Base-by-base conservation (phyloP, 2,113 vertebrate genomes). In the Tamias sibiricus region DNA sequence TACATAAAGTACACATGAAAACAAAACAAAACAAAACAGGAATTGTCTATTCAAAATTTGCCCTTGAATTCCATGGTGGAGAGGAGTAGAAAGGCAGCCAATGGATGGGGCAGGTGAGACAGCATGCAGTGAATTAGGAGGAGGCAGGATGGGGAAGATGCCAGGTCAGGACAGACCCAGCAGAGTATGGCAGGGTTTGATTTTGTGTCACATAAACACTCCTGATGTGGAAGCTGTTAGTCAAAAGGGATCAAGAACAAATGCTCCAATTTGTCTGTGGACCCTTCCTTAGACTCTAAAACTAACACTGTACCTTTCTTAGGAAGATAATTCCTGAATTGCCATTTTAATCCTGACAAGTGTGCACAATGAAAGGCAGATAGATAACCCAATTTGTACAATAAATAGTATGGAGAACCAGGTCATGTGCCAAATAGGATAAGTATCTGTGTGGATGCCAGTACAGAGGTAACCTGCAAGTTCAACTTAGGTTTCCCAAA, bases 291-390 rank as follows among this genome's bases (percentile, higher is more conserved):
- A 40, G 28, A 79, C 14, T 87, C 30, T 82, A 71, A 82, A 11
- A 68, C 57, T 86, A 84, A 85, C 37, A 74, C 87, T 6, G 28
- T 13, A 77, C 9, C 12, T 76, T 82, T 89, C 64, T 80, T 30
- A 91, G 54, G 59, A 96, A 54, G n/a, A 89, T 71, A 20, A 83
- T 75, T 87, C 79, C 59, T 57, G 69, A 87, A 75, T 30, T 91
- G 76, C n/a, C 90, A 90, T 76, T 26, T 84, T 77, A 64, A 94
- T 71, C 47, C 75, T 76, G 89, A 89, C 20, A 85, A 81, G 86
- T 17, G 3, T 64, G 12, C 52, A 93, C 32, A 90, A 54, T 52
- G 16, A 71, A 69, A 97, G 83, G n/a, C 8, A 2, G 40, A 26
- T 68, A 2, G 40, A 26, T 68, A 47, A 76, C 35, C 20, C 26